A percentile compares a stretch with the other conserved stretches of the same genome.
Evolutionary conservation across 2,113 vertebrate species (phyloP).

Genomic region (Myrmecophaga tridactyla): DNA sequence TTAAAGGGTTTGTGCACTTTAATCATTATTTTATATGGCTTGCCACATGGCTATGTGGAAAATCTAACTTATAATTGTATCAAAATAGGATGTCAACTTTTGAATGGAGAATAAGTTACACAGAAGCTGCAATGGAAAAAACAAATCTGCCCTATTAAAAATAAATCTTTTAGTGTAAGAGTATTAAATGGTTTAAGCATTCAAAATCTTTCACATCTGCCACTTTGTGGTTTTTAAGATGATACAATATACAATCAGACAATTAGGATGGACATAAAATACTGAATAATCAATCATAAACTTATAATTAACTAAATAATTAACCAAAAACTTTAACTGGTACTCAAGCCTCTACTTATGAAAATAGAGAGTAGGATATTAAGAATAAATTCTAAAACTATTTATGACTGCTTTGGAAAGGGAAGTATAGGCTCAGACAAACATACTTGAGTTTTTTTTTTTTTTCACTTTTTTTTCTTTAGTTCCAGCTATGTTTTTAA

Average conservation of each 20-base stretch:
- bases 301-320: no score
- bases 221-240: neutral
- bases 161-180: neutral
- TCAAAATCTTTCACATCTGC: neutral
- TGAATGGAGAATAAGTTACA: no score
- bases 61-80: neutral
- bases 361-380: conserved; percentile 40
- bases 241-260: conserved; percentile 39
- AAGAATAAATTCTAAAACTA: neutral
- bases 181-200: neutral
- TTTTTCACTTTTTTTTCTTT: neutral
- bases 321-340: conserved; percentile 43
- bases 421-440: neutral
- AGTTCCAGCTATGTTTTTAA: neutral
- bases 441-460: neutral
- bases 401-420: neutral
- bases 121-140: neutral
- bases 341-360: conserved; percentile 15
- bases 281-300: conserved; percentile 37
- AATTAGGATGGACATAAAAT: conserved; percentile 29
- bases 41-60: neutral
- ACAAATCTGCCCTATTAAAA: neutral
- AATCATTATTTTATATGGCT: neutral
- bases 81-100: no score
- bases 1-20: neutral